Base-by-base conservation (phyloP, 2,888 invertebrate genomes). In the Ochropacha duplaris region DNA sequence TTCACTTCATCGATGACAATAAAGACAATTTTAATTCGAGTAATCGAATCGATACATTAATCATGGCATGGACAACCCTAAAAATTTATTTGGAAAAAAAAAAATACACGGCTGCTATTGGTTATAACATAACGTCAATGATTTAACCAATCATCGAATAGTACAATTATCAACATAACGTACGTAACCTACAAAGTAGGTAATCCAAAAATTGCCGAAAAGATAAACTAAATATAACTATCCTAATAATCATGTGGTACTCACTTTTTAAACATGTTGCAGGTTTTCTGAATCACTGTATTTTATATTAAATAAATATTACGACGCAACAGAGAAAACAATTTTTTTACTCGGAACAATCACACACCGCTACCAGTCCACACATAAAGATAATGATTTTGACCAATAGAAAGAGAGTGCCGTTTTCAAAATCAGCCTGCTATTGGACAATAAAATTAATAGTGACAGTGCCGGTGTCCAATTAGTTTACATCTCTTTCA, bases 251-350 rank as follows among this genome's bases (percentile, higher is more conserved):
- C 16, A 56, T 11, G 49, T 19, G 34, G 34, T 59, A 93, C 93
- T 92, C 78, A 93, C 93, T 93, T 93, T 76, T 93, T 93, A 64
- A 93, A 93, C 93, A 93, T 93, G 65, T 68, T 87, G 76, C 12
- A 49, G 55, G 51, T 52, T 61, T 55, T 54, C 19, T 44, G 19
- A 44, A 44, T 55, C 44, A 55, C 58, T 22, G 57, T 55, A 54
- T 44, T 16, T 55, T 9, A 56, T 55, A 51, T 49, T 50, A 50
- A 16, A 54, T 54, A 28, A 1, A 31, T 31, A 31, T 12, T 2
- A 12, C n/a, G n/a, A n/a, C n/a, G n/a, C n/a, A 31, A 3, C 31
- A 22, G 57, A 57, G 60, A 39, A 12, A 54, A 56, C 22, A 1
- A 3, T 9, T 26, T 26, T 24, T n/a, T 28, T 4, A 24, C 31